A percentile compares a stretch with the other conserved stretches of the same genome.
phyloP scores from a whole-genome alignment of 2,888 invertebrate species.

The Chrysopilus asiliformis region DNA sequence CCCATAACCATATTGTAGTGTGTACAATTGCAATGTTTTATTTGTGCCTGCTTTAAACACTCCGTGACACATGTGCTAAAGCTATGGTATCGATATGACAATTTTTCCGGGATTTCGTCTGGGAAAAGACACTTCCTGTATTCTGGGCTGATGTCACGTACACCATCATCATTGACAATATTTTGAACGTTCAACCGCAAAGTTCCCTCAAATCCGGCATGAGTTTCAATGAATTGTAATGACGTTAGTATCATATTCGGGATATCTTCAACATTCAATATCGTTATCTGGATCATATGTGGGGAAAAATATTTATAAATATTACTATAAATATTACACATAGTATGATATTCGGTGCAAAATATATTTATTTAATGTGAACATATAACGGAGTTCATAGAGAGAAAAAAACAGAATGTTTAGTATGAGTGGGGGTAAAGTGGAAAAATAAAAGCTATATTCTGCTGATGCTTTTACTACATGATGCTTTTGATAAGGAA shows the following conservation, averaged over 20 bases:
- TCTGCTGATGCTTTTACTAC: no score
- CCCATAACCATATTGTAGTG: constrained; percentile 50
- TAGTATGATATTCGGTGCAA: no score
- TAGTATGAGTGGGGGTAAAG: no score
- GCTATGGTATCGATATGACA: constrained; percentile 51
- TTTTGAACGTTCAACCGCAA: constrained; percentile 34
- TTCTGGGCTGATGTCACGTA: constrained; percentile 41
- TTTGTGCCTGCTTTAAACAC: constrained; percentile 48
- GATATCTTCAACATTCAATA: constrained; percentile 30
- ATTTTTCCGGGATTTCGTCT: constrained; percentile 43
- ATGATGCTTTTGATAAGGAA: no score
- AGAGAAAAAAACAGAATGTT: no score
- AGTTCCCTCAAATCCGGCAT: constrained; percentile 12
- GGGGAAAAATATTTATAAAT: no score
- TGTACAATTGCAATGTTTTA: constrained; percentile 47
- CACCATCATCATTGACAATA: constrained; percentile 52
- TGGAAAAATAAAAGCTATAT: no score
- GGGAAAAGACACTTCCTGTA: constrained; percentile 58
- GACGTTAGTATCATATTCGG: constrained; percentile 21
- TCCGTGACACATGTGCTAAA: constrained; percentile 57
- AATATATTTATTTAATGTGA: no score
- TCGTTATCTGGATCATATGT: constrained; percentile 17
- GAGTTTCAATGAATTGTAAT: constrained; percentile 10
- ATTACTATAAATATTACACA: no score
- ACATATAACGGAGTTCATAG: no score